Percentiles rank a stretch among this genome's conserved stretches.
These are phyloP conservation scores for Germaria angustata DNA, from an alignment of 2,888 invertebrate genomes.

Conservation along the genomic window DNA sequence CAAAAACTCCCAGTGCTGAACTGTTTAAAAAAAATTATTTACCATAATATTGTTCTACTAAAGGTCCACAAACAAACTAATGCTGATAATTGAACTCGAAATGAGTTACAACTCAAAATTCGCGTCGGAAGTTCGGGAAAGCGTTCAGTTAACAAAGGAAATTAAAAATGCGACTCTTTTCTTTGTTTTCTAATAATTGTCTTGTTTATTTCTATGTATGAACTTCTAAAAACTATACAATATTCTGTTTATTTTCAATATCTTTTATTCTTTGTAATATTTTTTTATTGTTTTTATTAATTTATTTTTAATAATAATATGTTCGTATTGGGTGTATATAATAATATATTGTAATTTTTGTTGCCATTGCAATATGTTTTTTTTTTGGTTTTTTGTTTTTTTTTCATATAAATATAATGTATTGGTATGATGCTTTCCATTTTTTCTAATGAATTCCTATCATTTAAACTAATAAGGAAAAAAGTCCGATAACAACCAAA, in stretches of 20 bases:
- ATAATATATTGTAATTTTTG: conserved; percentile 33
- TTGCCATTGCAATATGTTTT: conserved; percentile 42
- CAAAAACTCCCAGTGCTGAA: no score
- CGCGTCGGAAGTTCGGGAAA: no score
- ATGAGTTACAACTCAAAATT: no score
- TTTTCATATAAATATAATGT: conserved; percentile 42
- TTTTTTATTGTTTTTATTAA: conserved; percentile 22
- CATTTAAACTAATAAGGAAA: conserved; percentile 2
- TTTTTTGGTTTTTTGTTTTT: conserved; percentile 37
- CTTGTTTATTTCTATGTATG: conserved; percentile 70
- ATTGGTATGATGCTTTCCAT: conserved; percentile 43
- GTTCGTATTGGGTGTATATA: conserved; percentile 45
- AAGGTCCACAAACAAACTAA: no score
- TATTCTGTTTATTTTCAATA: conserved; percentile 44
- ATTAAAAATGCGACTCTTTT: not conserved
- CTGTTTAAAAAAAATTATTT: no score
- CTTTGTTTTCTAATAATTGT: conserved; percentile 66
- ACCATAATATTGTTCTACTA: no score
- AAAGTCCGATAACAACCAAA: conserved; percentile 25
- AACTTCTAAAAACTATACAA: conserved; percentile 69
- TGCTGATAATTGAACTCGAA: no score
- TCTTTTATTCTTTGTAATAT: conserved; percentile 13
- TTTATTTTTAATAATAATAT: conserved; percentile 52
- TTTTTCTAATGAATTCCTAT: conserved; percentile 11
- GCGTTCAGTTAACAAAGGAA: no score